phyloP scores from a whole-genome alignment of 2,113 vertebrate species.

The Brachypodius melanocephalos region DNA sequence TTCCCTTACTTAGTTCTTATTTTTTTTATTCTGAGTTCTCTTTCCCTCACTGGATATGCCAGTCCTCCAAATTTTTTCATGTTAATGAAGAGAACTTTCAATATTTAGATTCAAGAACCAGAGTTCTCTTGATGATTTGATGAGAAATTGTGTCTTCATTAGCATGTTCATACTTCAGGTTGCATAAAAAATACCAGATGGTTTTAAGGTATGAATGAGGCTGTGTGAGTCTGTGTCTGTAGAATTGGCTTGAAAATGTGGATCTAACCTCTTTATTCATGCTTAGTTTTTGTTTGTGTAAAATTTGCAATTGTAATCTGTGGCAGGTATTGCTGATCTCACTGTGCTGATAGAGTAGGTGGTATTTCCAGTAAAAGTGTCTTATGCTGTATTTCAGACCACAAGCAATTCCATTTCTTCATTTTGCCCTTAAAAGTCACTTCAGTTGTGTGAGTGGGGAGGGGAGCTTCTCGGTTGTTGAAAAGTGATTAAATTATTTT shows the following conservation, averaged over 20 bases:
- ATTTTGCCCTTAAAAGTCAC: background rate
- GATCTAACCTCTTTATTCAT: background rate
- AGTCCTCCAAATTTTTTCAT: background rate
- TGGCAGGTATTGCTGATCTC: background rate
- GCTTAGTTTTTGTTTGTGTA: background rate
- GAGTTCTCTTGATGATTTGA: background rate
- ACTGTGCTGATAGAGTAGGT: background rate
- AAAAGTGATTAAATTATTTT: background rate
- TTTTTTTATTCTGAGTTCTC: background rate
- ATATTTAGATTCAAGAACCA: background rate
- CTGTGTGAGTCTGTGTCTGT: background rate
- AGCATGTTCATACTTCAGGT: background rate
- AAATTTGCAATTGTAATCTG: background rate
- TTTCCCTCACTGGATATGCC: background rate
- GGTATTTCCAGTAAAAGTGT: background rate
- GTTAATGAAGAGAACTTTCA: background rate
- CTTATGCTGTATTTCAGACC: background rate
- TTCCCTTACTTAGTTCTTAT: background rate
- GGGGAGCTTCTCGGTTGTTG: background rate
- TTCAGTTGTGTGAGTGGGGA: background rate
- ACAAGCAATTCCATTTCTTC: background rate
- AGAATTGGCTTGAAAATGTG: background rate
- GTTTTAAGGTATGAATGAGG: background rate
- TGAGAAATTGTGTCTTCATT: background rate
- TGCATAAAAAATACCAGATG: background rate